Evolutionary conservation across 37 sponge, comb jelly and placozoan genomes (phyloP), one percentile per base, ranked within the genome.

Genomic region (Diacarnus erythraeanus): DNA sequence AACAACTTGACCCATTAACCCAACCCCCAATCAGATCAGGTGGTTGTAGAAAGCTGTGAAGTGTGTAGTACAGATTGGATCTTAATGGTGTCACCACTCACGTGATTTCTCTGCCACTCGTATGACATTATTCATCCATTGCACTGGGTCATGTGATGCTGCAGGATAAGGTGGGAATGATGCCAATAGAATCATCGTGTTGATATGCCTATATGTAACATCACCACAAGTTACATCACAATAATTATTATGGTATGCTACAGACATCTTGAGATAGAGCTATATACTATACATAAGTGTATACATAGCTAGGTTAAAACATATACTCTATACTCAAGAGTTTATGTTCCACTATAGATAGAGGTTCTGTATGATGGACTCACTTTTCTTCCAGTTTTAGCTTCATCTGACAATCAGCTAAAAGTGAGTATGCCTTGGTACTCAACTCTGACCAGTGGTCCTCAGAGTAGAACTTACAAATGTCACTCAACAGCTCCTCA

Each of bases 401-500:
- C 33, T 79, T 79, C 68, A 78, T 79, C 71, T 87, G 88, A 38
- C 92, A 84, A 69, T 76, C 76, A 6, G 92, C 92, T 18, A 87
- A 77, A 0, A 83, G 75, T 3, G 87, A 58, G 70, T 84, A 87
- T 37, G 88, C 87, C 36, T 57, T 71, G 8, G 78, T 71, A 57
- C 74, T 85, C 23, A 92, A 64, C 71, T 84, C 64, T 22, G 51
- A 65, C 92, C 92, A 92, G 35, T 83, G 80, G 47, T 83, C 77
- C 42, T 69, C 83, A 9, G 92, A 86, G 77, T 86, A 87, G 61
- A 83, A 84, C 40, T 75, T 84, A 76, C 84, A 83, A 29, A 92
- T 80, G 73, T 92, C 92, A 61, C 78, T 74, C 25, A 92, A 76
- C 27, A 92, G 58, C 64, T 87, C 80, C 72, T 87, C 92, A 27